Evolutionary conservation across 2,888 invertebrate species (phyloP).

Genomic region (Melieria crassipennis): DNA sequence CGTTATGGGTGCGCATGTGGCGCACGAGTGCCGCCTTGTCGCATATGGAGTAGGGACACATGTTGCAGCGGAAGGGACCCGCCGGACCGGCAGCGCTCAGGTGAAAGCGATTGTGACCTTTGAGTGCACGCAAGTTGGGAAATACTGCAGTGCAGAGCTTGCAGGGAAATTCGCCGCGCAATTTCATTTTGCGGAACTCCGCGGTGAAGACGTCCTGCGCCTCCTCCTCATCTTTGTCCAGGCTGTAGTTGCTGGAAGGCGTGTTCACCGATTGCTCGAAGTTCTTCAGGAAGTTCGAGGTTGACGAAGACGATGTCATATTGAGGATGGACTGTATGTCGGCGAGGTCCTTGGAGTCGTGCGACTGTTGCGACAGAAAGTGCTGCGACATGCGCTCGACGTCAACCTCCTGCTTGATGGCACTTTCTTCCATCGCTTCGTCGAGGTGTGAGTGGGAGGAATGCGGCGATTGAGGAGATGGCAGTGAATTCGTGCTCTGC

Average conservation of each 20-base stretch:
- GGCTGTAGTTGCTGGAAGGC: conserved; percentile 64
- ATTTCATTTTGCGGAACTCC: conserved; percentile 88
- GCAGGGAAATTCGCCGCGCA: conserved; percentile 90
- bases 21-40: conserved; percentile 92
- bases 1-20: conserved; percentile 94
- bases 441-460: conserved; percentile 12
- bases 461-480: conserved; percentile 42
- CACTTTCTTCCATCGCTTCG: conserved; percentile 6
- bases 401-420: conserved; percentile 53
- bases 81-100: conserved; percentile 76
- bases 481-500: conserved; percentile 53
- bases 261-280: conserved; percentile 67
- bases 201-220: conserved; percentile 85
- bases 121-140: conserved; percentile 87
- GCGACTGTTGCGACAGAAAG: conserved; percentile 55
- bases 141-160: conserved; percentile 88
- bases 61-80: conserved; percentile 90
- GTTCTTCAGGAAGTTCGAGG: conserved; percentile 74
- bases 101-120: conserved; percentile 90
- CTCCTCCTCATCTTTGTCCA: conserved; percentile 73
- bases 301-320: conserved; percentile 72
- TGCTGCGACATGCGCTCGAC: conserved; percentile 44
- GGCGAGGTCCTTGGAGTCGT: conserved; percentile 79
- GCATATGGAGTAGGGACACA: conserved; percentile 84
- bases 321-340: conserved; percentile 87